A percentile compares a stretch with the other conserved stretches of the same genome.
Conservation (phyloP, 2,888 invertebrate genomes). For the Macrophya alboannulata region DNA sequence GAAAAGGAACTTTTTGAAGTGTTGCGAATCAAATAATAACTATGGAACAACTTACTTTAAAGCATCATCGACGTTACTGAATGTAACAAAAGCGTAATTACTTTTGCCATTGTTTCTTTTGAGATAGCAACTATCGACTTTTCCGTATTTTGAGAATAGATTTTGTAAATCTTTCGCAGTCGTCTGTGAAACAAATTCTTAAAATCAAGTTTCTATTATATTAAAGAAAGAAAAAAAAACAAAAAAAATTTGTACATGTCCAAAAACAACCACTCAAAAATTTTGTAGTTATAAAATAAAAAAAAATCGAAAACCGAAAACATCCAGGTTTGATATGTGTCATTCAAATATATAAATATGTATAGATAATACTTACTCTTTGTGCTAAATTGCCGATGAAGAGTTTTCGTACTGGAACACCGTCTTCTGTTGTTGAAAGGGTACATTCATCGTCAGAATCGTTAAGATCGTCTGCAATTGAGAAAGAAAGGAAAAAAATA, state of each 20-base stretch:
- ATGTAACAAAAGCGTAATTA: slow-evolving; percentile 83
- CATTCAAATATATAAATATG: background rate
- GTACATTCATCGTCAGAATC: slow-evolving; percentile 37
- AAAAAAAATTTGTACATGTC: background rate
- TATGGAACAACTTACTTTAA: slow-evolving; percentile 79
- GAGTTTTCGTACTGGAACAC: slow-evolving; percentile 83
- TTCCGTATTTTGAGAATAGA: slow-evolving; percentile 83
- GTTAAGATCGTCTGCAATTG: slow-evolving; percentile 27
- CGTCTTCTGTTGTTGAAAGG: slow-evolving; percentile 81
- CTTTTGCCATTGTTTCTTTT: slow-evolving; percentile 80
- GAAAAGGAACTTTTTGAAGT: background rate
- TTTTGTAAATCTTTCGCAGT: slow-evolving; percentile 81
- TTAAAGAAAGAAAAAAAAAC: background rate
- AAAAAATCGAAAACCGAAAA: background rate
- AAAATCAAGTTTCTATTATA: background rate
- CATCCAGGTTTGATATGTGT: background rate
- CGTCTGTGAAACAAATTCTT: slow-evolving; percentile 78
- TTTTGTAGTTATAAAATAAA: background rate
- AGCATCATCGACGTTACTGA: slow-evolving; percentile 81
- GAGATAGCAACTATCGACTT: slow-evolving; percentile 83
- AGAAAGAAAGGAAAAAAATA: background rate
- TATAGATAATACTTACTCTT: slow-evolving; percentile 78
- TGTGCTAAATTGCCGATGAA: slow-evolving; percentile 83
- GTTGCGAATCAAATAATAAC: background rate
- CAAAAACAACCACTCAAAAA: too few species aligned